These are phyloP conservation scores for Eretmochelys imbricata DNA, from an alignment of 2,113 vertebrate genomes.

Conservation along the genomic window DNA sequence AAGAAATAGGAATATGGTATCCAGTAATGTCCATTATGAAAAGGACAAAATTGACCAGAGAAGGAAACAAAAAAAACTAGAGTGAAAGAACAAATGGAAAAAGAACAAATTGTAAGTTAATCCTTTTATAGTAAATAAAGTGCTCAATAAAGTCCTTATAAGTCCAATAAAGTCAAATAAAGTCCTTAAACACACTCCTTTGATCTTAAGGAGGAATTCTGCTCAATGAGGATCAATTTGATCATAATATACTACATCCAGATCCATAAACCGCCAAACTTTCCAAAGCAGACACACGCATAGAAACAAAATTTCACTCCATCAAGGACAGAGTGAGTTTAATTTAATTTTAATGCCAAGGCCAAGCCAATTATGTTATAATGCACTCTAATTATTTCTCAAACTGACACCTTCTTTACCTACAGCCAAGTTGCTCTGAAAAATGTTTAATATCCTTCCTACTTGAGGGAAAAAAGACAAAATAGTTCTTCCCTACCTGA, in stretches of 20 bases:
- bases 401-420: not conserved
- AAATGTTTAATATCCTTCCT: not conserved
- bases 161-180: not conserved
- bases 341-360: slow-evolving; percentile 5
- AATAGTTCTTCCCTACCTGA: not conserved
- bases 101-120: not conserved
- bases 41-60: not conserved
- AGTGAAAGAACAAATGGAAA: not conserved
- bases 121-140: not conserved
- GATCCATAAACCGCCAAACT: not conserved
- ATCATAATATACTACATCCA: not conserved
- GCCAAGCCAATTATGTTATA: not conserved
- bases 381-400: not conserved
- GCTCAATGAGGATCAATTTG: not conserved
- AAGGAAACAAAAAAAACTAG: not conserved
- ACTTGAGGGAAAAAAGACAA: not conserved
- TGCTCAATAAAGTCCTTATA: not conserved
- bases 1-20: accelerated
- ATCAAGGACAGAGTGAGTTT: not conserved
- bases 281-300: not conserved
- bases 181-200: not conserved
- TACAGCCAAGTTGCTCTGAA: not conserved
- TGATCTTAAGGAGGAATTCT: not conserved
- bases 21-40: not conserved
- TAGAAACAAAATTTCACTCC: not conserved